A percentile compares a stretch with the other conserved stretches of the same genome.
Evolutionary conservation across 1,140 invertebrate genomes (phyloP).

Genomic region (Anthonomus grandis): DNA sequence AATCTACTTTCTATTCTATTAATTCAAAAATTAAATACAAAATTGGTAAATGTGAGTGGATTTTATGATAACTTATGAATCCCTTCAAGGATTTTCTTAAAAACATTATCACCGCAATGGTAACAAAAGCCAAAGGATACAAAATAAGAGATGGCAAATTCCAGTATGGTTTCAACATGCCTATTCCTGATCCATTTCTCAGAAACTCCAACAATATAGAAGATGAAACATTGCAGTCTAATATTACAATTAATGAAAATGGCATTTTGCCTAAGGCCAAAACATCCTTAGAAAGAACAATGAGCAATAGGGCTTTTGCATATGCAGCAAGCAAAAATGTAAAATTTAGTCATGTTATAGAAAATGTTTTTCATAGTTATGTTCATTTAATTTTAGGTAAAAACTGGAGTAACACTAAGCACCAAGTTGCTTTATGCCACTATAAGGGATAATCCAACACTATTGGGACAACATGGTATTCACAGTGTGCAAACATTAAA

Average conservation of each 20-base stretch:
- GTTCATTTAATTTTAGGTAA: conserved; percentile 22
- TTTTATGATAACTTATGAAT: too few relatives aligned
- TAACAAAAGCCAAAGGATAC: conserved; percentile 54
- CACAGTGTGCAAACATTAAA: conserved; percentile 23
- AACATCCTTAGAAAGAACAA: conserved; percentile 37
- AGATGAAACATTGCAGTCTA: conserved; percentile 36
- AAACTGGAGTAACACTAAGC: conserved; percentile 13
- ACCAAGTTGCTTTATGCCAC: conserved; percentile 21
- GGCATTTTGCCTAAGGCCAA: conserved; percentile 36
- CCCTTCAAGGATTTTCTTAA: conserved; percentile 54
- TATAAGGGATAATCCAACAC: conserved; percentile 18
- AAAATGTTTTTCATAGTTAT: too few relatives aligned
- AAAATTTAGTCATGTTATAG: too few relatives aligned
- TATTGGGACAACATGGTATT: conserved; percentile 22
- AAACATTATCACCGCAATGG: conserved; percentile 54
- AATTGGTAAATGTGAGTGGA: too few relatives aligned
- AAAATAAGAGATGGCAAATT: conserved; percentile 54
- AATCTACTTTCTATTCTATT: not conserved
- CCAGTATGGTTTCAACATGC: conserved; percentile 53
- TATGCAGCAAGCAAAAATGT: conserved; percentile 35
- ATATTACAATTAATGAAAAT: conserved; percentile 38
- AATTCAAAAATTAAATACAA: too few relatives aligned
- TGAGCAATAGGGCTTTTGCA: conserved; percentile 42
- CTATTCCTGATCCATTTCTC: conserved; percentile 55
- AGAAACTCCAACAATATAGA: conserved; percentile 47